Conservation (phyloP, 2,113 vertebrate species). For the Ochotona curzoniae region DNA sequence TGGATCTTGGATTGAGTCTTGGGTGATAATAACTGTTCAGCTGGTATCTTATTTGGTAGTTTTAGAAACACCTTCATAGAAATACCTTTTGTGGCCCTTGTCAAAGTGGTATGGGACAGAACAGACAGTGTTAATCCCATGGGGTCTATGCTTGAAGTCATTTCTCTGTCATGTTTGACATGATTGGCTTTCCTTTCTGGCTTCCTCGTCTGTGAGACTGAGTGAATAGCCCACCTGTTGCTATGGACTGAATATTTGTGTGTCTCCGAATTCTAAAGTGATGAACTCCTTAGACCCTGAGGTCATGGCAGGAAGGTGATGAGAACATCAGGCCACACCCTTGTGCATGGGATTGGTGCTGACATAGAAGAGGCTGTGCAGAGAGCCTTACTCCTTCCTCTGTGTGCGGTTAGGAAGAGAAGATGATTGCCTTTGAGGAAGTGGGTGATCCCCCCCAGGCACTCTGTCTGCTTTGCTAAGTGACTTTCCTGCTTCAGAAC, state of each 20-base stretch:
- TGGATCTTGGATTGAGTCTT: background rate
- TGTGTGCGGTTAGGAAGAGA: background rate
- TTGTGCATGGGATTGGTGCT: background rate
- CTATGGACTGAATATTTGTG: background rate
- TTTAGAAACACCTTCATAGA: background rate
- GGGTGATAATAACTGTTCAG: background rate
- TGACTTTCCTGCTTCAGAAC: background rate
- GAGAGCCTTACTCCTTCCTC: background rate
- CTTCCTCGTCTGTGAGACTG: background rate
- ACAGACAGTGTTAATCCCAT: background rate
- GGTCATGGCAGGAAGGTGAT: background rate
- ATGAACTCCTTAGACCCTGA: background rate
- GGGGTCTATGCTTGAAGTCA: background rate
- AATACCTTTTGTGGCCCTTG: background rate
- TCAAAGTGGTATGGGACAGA: background rate
- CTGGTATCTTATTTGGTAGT: background rate
- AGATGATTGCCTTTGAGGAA: background rate
- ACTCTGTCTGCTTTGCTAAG: background rate
- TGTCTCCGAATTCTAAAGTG: background rate
- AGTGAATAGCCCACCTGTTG: background rate
- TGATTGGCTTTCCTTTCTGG: background rate
- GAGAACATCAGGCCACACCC: background rate
- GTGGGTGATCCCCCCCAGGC: background rate
- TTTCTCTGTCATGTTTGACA: background rate
- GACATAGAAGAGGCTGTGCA: background rate